A percentile compares a stretch with the other conserved stretches of the same genome.
These are phyloP conservation scores for Pelecanus crispus DNA, from an alignment of 2,113 vertebrate species.

Conservation along the genomic window DNA sequence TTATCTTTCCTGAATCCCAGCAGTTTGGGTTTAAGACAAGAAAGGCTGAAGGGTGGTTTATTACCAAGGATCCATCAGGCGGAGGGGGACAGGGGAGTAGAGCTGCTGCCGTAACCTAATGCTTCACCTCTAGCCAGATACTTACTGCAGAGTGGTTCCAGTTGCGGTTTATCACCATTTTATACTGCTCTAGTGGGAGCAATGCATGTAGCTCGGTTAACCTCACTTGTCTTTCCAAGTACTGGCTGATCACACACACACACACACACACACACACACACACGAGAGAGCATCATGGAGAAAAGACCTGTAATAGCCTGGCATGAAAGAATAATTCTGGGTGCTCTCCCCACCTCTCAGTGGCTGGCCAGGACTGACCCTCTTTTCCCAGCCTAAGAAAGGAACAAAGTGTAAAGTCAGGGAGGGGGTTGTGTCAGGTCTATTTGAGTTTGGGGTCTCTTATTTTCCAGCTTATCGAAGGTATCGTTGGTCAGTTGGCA, in stretches of 20 bases:
- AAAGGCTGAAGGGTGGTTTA: constrained; percentile 15
- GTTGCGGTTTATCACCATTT: constrained; percentile 37
- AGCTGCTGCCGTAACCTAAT: background rate
- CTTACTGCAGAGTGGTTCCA: background rate
- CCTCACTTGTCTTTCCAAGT: constrained; percentile 16
- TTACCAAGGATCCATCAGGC: constrained; percentile 32
- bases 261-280: background rate
- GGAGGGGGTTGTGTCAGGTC: background rate
- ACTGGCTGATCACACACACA: background rate
- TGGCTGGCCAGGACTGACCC: background rate
- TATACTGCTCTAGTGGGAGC: constrained; percentile 35
- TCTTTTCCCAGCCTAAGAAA: background rate
- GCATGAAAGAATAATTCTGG: background rate
- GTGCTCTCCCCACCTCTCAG: background rate
- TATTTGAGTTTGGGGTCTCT: background rate
- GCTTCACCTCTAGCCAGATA: background rate
- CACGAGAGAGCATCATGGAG: background rate
- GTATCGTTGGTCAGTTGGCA: background rate
- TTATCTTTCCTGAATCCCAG: constrained; percentile 32
- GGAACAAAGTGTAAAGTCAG: background rate
- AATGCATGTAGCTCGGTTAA: constrained; percentile 39
- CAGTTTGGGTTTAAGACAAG: constrained; percentile 1
- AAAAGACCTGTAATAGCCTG: background rate
- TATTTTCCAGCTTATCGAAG: background rate
- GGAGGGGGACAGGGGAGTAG: background rate